A percentile compares a stretch with the other conserved stretches of the same genome.
Evolutionary conservation across 2,888 invertebrate genomes (phyloP).

Genomic region (Netelia fuscicornis): DNA sequence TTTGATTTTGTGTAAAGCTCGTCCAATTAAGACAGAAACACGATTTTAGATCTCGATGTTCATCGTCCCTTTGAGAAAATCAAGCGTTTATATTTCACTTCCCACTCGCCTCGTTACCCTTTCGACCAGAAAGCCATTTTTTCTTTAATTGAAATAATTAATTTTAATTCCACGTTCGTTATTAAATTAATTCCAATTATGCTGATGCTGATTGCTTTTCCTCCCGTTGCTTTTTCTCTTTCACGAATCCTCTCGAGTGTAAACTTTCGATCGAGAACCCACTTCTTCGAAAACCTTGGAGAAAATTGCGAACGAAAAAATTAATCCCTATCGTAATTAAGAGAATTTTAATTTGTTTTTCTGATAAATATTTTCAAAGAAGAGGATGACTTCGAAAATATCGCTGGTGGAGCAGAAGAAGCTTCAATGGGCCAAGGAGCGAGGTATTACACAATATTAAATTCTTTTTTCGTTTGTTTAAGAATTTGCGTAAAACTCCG

Average conservation of each 20-base stretch:
- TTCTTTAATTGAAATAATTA: not conserved
- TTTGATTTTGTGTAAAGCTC: not conserved
- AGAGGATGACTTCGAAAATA: constrained; percentile 76
- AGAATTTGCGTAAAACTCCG: not conserved
- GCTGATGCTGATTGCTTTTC: not conserved
- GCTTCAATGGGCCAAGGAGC: constrained; percentile 96
- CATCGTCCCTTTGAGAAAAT: not conserved
- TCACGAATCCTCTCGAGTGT: constrained; percentile 53
- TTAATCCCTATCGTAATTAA: not conserved
- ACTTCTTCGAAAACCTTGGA: constrained; percentile 42
- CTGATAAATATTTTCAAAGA: constrained; percentile 14
- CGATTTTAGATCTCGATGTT: not conserved
- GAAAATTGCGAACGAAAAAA: no score
- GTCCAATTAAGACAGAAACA: not conserved
- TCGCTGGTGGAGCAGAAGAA: constrained; percentile 95
- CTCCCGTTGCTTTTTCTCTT: constrained; percentile 6
- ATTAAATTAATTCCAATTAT: not conserved
- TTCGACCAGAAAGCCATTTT: not conserved
- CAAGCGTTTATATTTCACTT: not conserved
- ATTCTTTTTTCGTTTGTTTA: constrained; percentile 3
- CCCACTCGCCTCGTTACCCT: not conserved
- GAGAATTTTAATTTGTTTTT: not conserved
- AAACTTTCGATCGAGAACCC: constrained; percentile 19
- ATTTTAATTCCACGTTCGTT: not conserved
- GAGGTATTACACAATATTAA: constrained; percentile 87